Evolutionary conservation across 2,113 vertebrate species (phyloP).

Genomic region (Todiramphus chloris): DNA sequence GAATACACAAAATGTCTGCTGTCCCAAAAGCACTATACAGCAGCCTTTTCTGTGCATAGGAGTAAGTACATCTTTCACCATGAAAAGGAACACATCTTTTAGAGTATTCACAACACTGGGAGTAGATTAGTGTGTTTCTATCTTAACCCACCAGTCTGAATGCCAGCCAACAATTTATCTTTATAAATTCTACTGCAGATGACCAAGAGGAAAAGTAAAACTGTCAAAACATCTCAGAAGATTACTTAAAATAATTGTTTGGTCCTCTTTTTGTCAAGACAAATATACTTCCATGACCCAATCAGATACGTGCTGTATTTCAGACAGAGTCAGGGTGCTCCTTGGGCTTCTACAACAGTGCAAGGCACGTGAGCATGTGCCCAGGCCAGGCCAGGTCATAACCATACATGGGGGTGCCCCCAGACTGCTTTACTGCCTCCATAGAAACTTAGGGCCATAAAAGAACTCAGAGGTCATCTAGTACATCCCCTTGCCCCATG

Average conservation of each 20-base stretch:
- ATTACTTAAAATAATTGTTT: background rate
- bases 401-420: fast-evolving
- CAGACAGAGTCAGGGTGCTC: background rate
- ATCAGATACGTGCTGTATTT: background rate
- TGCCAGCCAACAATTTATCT: background rate
- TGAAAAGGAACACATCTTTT: background rate
- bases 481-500: background rate
- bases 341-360: background rate
- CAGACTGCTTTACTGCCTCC: background rate
- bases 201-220: background rate
- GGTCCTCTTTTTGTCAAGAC: background rate
- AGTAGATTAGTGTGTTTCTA: background rate
- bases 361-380: fast-evolving
- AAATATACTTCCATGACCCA: background rate
- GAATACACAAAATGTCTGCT: background rate
- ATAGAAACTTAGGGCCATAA: background rate
- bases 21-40: background rate
- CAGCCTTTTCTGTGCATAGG: background rate
- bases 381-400: background rate
- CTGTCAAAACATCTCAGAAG: background rate
- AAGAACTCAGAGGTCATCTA: background rate
- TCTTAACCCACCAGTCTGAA: background rate
- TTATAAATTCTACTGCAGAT: background rate
- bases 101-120: background rate
- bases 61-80: background rate